Base-by-base conservation (phyloP, 2,888 invertebrate species). In the Drosophila yooni region DNA sequence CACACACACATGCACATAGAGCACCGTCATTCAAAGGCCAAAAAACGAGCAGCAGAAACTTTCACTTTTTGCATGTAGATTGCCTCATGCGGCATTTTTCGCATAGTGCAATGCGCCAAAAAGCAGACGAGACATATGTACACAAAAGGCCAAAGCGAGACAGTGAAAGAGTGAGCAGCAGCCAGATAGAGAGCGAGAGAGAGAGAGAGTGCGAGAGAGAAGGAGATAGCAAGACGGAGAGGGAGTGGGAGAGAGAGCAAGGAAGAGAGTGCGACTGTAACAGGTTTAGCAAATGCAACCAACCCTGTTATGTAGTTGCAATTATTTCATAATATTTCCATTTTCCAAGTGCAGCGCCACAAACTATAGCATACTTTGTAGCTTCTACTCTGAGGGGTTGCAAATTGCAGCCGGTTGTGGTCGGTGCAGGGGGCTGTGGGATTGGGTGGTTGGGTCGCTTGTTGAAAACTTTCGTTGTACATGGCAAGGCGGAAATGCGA, bases 41-140 rank as follows among this genome's bases (percentile, higher is more conserved):
- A 87, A 87, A 87, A 87, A 87, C 80, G 76, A 87, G 70, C 90
- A 87, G 70, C 76, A 90, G 80, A 83, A 88, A 87, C 87, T 87
- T 87, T 87, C 87, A 84, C 83, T 84, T 84, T 84, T 84, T 86
- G 84, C 87, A 83, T 77, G 74, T 38, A 25, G 40, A 29, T 53
- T 43, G 76, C 84, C 83, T 83, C 83, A 89, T 85, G 85, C 89
- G 85, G 85, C 89, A 85, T 76, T 89, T 74, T 57, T 73, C 66
- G 77, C 48, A 36, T 75, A 83, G 87, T 84, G 83, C 89, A 84
- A 89, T 84, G 83, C 83, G 88, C 83, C 83, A 88, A 88, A 84
- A 83, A 68, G 69, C 81, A 81, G 79, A 74, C 84, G 58, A 69
- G 50, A 77, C 59, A 69, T 61, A 61, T 52, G 25, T n/a, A 38